These are phyloP conservation scores for Bombus cullumanus DNA, from an alignment of 1,140 invertebrate species.

Conservation along the genomic window DNA sequence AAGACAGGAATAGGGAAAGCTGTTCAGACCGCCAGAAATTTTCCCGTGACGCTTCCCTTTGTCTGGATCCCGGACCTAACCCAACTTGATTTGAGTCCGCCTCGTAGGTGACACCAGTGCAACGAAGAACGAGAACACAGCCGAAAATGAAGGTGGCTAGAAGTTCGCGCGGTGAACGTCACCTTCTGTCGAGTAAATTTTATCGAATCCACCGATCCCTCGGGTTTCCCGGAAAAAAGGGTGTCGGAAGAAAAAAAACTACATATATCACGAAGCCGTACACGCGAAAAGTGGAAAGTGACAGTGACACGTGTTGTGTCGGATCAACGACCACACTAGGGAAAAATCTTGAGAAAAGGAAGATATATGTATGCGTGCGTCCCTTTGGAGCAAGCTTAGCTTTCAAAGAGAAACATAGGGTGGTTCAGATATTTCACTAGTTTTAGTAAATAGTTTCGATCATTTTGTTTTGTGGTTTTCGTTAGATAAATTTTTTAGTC, in stretches of 20 bases:
- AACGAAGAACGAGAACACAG: background rate
- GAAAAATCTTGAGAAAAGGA: conserved; percentile 1
- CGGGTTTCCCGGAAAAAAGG: background rate
- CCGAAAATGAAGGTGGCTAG: conserved; percentile 32
- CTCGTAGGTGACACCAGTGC: background rate
- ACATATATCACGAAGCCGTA: background rate
- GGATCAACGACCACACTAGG: background rate
- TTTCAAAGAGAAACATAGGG: background rate
- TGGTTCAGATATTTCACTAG: background rate
- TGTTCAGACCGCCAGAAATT: conserved; percentile 50
- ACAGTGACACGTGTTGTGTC: conserved; percentile 1
- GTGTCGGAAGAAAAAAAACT: background rate
- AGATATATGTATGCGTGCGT: too few relatives aligned
- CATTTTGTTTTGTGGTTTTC: background rate
- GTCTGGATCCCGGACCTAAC: conserved; percentile 44
- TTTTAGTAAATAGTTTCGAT: background rate
- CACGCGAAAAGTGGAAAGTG: conserved; percentile 15
- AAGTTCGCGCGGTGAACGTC: conserved; percentile 30
- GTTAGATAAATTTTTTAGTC: background rate
- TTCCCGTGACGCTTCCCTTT: conserved; percentile 49
- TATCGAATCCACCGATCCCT: conserved; percentile 31
- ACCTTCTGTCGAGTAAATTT: conserved; percentile 42
- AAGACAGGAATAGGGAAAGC: conserved; percentile 1
- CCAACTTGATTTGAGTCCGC: conserved; percentile 52
- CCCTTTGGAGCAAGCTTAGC: background rate